Evolutionary conservation across 2,888 invertebrate species (phyloP), one percentile per base, ranked within the genome.

Genomic region (Steromphala cineraria): DNA sequence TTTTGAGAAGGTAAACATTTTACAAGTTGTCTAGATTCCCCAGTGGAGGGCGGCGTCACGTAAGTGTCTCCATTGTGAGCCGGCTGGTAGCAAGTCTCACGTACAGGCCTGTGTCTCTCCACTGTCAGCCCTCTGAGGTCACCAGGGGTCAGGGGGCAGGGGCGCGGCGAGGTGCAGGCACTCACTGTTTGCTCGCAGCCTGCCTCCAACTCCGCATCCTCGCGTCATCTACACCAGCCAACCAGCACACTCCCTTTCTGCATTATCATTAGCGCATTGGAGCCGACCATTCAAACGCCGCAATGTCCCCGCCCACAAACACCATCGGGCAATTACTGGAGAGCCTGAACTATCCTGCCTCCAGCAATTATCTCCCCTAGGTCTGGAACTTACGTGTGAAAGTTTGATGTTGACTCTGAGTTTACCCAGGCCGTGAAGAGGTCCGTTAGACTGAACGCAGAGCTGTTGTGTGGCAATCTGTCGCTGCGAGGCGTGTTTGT

Each of bases 1-100:
- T 36, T 46, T 53, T 53, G 53, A 36, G 53, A 31, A 36, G 67
- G 79, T 56, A 53, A 79, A 79, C 74, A 79, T 53, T 79, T 75
- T 53, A 75, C 75, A 21, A 74, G 62, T 24, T 62, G 24, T 62
- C 24, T 62, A 62, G 62, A 62, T 62, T 62, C 62, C 62, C 62
- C 24, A 28, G 62, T 62, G 28, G 62, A 24, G 62, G 2, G 62
- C 13, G 62, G 24, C 28, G 62, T 62, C 62, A 62, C 62, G 62
- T 62, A 62, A 62, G 24, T 62, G 62, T 62, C 62, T 24, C 62
- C 62, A 62, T 62, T 62, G 62, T 62, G 24, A 62, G 62, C 62
- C 10, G 62, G 24, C 28, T 28, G 62, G 28, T 62, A 24, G 28
- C 28, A 24, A 28, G 15, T 1, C 28, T 24, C 62, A 62, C 62